phyloP scores from a whole-genome alignment of 2,888 invertebrate genomes.

The Diloba caeruleocephala region DNA sequence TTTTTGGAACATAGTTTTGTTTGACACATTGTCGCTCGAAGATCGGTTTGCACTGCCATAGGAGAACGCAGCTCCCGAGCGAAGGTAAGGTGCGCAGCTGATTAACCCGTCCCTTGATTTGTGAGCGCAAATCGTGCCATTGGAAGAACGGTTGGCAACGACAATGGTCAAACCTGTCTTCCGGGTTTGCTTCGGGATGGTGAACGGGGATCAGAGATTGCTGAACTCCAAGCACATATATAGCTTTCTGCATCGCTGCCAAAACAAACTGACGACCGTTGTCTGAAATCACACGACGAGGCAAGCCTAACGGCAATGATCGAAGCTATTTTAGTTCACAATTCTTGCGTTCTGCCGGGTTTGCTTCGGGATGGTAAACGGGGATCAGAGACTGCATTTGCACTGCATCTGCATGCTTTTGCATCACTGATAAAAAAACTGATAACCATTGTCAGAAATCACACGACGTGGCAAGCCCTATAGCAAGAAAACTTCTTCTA shows the following conservation, averaged over 20 bases:
- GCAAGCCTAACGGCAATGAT: not conserved
- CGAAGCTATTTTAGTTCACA: not conserved
- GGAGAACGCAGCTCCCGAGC: constrained; percentile 7
- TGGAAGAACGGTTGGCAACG: not conserved
- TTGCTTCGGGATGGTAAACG: not conserved
- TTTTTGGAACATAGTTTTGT: too few relatives aligned
- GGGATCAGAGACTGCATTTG: not conserved
- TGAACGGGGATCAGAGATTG: not conserved
- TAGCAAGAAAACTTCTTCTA: not conserved
- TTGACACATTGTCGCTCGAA: too few relatives aligned
- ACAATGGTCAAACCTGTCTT: not conserved
- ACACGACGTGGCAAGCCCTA: not conserved
- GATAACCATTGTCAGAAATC: not conserved
- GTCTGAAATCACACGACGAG: not conserved
- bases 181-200: not conserved
- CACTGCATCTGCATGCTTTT: too few relatives aligned
- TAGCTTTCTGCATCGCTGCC: not conserved
- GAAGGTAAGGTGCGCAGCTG: not conserved
- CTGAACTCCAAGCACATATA: too few relatives aligned
- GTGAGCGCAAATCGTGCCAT: not conserved
- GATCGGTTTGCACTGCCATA: too few relatives aligned
- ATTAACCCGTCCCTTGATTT: constrained; percentile 2
- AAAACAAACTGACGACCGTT: not conserved
- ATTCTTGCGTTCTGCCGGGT: not conserved
- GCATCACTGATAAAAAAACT: not conserved